Evolutionary conservation across 2,888 invertebrate species (phyloP), one percentile per base, ranked within the genome.

Genomic region (Melanostoma scalare): DNA sequence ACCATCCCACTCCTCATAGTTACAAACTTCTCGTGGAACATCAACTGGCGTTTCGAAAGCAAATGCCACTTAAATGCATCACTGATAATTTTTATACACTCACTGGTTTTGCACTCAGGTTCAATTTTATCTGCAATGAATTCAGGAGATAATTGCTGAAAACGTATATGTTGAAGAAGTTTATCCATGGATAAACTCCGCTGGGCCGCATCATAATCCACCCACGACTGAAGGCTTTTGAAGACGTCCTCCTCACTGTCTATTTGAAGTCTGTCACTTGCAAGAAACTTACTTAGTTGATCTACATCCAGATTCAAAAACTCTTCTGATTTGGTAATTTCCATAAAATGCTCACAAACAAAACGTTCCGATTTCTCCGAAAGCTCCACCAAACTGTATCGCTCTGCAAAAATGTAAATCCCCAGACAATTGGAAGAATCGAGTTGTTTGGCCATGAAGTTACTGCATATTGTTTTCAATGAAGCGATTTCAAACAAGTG

Each of bases 221-320:
- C n/a, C 63, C 63, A 65, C 20, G 8, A 10, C 20, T 4, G 20
- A 38, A 50, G 10, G 3, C 8, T 9, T 50, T 20, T 48, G 38
- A 65, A 65, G 3, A 65, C 63, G 33, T 65, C 63, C 10, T 65
- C 50, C 38, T 65, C 63, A 1, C 36, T 33, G 2, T 5, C 4
- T 3, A 65, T 48, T 8, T 30, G 38, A 5, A 65, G 50, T 33
- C 50, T 50, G 33, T 65, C 38, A 3, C 50, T n/a, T 6, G 36
- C 6, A 6, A 50, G 9, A 9, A 65, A 40, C 31, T 50, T 65
- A 6, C n/a, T 40, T 6, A 65, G 8, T 30, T 50, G 63, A 1
- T 65, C 50, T 30, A 38, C 50, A 30, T 50, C n/a, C 63, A 65
- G 6, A 30, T 10, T 3, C 5, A 33, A 30, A 2, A 65, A 65